These are phyloP conservation scores for Hypsopygia costalis DNA, from an alignment of 2,888 invertebrate genomes.

Conservation along the genomic window DNA sequence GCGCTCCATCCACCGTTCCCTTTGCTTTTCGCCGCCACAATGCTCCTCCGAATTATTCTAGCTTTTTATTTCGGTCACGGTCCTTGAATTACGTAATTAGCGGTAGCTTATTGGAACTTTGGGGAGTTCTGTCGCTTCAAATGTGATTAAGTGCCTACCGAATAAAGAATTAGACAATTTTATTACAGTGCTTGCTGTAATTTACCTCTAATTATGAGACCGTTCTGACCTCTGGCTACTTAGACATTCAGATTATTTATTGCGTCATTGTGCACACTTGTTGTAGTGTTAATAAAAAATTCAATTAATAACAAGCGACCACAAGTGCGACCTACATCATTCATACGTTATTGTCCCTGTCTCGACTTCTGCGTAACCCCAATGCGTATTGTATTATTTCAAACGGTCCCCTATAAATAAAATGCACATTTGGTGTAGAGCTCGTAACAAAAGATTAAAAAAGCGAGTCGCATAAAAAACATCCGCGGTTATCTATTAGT, in stretches of 20 bases:
- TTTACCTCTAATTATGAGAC: constrained; percentile 18
- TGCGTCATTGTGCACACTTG: constrained; percentile 42
- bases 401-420: constrained; percentile 63
- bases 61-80: constrained; percentile 69
- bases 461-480: constrained; percentile 70
- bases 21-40: constrained; percentile 57
- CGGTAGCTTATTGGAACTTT: constrained; percentile 60
- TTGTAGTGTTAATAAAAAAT: constrained; percentile 49
- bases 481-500: constrained; percentile 79
- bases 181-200: constrained; percentile 21
- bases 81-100: constrained; percentile 74
- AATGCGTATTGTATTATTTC: constrained; percentile 28
- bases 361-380: constrained; percentile 21
- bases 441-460: constrained; percentile 70
- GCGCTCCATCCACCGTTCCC: constrained; percentile 32
- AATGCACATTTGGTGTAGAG: constrained; percentile 67
- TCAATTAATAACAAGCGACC: constrained; percentile 70
- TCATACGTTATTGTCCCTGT: constrained; percentile 41
- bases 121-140: constrained; percentile 48
- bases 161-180: constrained; percentile 39
- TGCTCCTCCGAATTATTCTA: constrained; percentile 47
- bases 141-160: constrained; percentile 45
- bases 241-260: constrained; percentile 11
- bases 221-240: constrained; percentile 1
- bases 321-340: constrained; percentile 66